phyloP scores from a whole-genome alignment of 2,797 vertebrate genomes.

The Halcyon badia region DNA sequence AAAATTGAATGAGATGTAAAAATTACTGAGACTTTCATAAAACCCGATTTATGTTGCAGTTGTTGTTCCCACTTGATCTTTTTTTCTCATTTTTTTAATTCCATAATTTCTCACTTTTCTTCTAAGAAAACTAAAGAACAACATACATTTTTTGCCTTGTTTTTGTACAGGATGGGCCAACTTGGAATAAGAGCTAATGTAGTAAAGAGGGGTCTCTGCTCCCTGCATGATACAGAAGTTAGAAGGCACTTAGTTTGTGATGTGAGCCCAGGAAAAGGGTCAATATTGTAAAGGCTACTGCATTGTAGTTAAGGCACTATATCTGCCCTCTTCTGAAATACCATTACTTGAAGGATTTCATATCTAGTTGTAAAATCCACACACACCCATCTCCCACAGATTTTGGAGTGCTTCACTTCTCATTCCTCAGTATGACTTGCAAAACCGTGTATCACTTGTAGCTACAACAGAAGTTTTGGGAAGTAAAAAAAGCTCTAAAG shows the following conservation, averaged over 20 bases:
- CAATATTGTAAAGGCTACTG: not conserved
- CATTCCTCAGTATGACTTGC: not conserved
- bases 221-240: not conserved
- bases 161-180: not conserved
- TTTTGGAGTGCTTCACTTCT: not conserved
- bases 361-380: not conserved
- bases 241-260: not conserved
- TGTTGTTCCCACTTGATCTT: not conserved
- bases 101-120: not conserved
- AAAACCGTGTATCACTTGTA: not conserved
- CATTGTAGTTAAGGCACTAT: not conserved
- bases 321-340: not conserved
- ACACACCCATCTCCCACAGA: not conserved
- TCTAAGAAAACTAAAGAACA: not conserved
- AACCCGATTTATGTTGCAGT: not conserved
- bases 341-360: not conserved
- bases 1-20: not conserved
- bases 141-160: not conserved
- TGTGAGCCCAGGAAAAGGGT: not conserved
- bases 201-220: not conserved
- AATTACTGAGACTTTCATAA: not conserved
- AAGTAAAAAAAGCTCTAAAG: not conserved
- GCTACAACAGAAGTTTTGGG: not conserved
- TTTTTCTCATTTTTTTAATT: not conserved
- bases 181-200: not conserved